phyloP scores from a whole-genome alignment of 2,113 vertebrate species.

The Apodemus speciosus region DNA sequence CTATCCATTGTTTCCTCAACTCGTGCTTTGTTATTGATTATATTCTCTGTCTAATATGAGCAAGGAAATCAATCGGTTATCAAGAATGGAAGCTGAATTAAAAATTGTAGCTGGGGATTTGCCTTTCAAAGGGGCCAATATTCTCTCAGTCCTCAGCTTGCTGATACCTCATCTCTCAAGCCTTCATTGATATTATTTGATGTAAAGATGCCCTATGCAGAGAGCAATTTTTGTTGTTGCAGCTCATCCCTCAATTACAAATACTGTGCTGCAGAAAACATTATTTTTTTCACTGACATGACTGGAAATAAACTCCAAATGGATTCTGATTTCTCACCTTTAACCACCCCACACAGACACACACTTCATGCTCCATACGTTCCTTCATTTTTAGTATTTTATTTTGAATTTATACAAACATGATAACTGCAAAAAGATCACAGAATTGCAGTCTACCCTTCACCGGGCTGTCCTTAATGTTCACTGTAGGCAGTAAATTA shows the following conservation, averaged over 20 bases:
- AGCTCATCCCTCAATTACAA: not conserved
- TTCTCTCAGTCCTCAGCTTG: constrained; percentile 28
- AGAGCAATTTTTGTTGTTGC: not conserved
- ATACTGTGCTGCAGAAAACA: not conserved
- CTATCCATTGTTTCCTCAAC: constrained; percentile 25
- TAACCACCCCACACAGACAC: not conserved
- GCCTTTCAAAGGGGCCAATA: not conserved
- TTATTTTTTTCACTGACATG: not conserved
- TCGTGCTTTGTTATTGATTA: constrained; percentile 27
- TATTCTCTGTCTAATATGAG: constrained; percentile 6
- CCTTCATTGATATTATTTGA: not conserved
- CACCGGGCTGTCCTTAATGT: not conserved
- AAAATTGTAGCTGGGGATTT: constrained; percentile 9
- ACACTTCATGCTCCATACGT: not conserved
- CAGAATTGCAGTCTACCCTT: not conserved
- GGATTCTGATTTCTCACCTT: not conserved
- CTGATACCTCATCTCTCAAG: constrained; percentile 12
- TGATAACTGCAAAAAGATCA: not conserved
- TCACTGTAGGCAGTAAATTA: not conserved
- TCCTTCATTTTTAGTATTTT: constrained; percentile 20
- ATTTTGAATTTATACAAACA: constrained; percentile 44
- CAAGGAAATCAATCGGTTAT: constrained; percentile 23
- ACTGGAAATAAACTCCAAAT: constrained; percentile 28
- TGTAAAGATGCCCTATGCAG: not conserved
- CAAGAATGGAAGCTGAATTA: constrained; percentile 35